Evolutionary conservation across 2,888 invertebrate species (phyloP), one percentile per base, ranked within the genome.

Genomic region (Metacarcinus magister): DNA sequence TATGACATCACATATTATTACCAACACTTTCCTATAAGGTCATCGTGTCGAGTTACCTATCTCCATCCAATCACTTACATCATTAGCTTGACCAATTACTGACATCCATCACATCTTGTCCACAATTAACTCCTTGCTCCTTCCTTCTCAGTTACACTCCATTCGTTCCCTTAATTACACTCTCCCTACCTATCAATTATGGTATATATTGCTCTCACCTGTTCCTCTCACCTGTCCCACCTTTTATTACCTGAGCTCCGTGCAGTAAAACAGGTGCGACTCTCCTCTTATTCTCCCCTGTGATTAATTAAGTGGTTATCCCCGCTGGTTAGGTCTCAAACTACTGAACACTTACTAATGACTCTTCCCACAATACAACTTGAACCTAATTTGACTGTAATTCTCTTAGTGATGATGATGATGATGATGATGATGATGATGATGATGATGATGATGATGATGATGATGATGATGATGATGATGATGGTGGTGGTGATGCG

Each of bases 81-180:
- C 5, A 82, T 13, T 82, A 32, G 82, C 32, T 82, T n/a, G 32
- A 82, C 32, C 19, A 16, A 67, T 23, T 19, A 67, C 16, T 67
- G 0, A 10, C 23, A 67, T 67, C 23, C 1, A n/a, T 67, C 67
- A 67, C 23, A 67, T 23, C 67, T 67, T 67, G 67, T 67, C 67
- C n/a, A 23, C n/a, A 67, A 67, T 67, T n/a, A 67, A 67, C 67
- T n/a, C 67, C 67, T 67, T 67, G 23, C 67, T 23, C n/a, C 67
- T n/a, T 5, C 67, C n/a, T 67, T 23, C 23, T 5, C n/a, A 67
- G 19, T 67, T 23, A n/a, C 16, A 67, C 67, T 23, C 67, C 67
- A n/a, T n/a, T 67, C 67, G n/a, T 67, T n/a, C 67, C 67, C 67
- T 23, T 67, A 67, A 67, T 67, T 67, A n/a, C 67, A 67, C 67